phyloP scores from a whole-genome alignment of 2,888 invertebrate genomes.

The Frankliniella fusca region DNA sequence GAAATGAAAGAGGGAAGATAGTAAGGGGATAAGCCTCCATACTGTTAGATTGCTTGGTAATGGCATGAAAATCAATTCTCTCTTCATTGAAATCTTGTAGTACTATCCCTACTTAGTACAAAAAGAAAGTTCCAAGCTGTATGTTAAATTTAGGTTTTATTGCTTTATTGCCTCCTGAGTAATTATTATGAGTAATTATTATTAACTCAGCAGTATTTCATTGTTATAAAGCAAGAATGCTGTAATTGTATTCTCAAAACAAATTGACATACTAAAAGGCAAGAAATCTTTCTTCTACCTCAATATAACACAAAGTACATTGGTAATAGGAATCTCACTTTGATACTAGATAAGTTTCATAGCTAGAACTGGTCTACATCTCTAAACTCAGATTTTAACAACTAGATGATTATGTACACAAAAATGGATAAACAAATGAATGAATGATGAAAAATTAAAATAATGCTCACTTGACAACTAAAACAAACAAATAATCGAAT shows the following conservation, averaged over 20 bases:
- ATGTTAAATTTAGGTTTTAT: neutral
- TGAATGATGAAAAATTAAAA: neutral
- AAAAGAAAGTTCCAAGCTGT: neutral
- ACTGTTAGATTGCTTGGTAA: neutral
- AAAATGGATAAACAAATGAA: neutral
- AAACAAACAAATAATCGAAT: neutral
- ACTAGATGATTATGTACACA: conserved; percentile 2
- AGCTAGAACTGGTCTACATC: neutral
- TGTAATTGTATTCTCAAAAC: neutral
- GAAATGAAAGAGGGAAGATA: neutral
- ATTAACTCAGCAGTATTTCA: neutral
- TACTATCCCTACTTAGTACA: neutral
- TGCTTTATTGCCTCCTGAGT: neutral
- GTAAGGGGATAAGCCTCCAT: neutral
- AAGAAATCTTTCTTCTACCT: neutral
- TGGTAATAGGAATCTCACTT: neutral
- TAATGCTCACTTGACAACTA: neutral
- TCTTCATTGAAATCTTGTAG: neutral
- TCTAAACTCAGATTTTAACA: neutral
- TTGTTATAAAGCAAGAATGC: neutral
- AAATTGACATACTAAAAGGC: neutral
- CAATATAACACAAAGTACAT: neutral
- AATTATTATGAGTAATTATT: neutral
- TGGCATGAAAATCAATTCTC: neutral
- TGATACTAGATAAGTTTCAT: neutral